These are phyloP conservation scores for Pocillopora damicornis DNA, from an alignment of 64 coral and sea anemone genomes.

Conservation along the genomic window DNA sequence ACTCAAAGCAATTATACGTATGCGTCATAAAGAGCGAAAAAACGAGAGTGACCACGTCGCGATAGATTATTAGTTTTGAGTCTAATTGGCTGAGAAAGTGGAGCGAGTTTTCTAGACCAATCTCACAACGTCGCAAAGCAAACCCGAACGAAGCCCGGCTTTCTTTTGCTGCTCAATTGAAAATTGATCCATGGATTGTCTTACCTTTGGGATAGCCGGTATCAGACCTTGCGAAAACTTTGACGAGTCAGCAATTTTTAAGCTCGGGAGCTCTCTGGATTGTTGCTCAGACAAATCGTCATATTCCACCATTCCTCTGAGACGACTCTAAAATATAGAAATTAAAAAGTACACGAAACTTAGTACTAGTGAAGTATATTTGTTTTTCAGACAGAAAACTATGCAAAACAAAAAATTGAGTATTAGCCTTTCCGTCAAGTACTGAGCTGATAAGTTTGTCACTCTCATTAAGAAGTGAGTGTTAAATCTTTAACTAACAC, in stretches of 20 bases:
- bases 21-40: too few species aligned
- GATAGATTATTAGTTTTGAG: too few species aligned
- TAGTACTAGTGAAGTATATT: neutral
- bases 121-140: too few species aligned
- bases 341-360: neutral
- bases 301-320: slow-evolving; percentile 55
- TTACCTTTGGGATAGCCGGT: slow-evolving; percentile 25
- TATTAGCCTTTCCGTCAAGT: too few species aligned
- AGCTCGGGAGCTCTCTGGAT: slow-evolving; percentile 27
- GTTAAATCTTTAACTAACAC: too few species aligned
- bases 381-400: neutral
- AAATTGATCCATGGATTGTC: neutral
- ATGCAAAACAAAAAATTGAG: too few species aligned
- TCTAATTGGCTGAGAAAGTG: too few species aligned
- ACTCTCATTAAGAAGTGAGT: too few species aligned
- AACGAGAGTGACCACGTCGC: too few species aligned
- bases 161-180: neutral
- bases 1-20: too few species aligned
- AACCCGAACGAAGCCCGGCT: neutral
- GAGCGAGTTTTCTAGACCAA: too few species aligned
- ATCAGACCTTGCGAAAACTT: slow-evolving; percentile 51
- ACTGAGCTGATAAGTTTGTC: too few species aligned
- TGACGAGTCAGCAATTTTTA: slow-evolving; percentile 60
- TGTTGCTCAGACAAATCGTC: slow-evolving; percentile 54
- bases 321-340: slow-evolving; percentile 43